Percentiles rank a stretch among this genome's conserved stretches.
Evolutionary conservation across 1,140 invertebrate genomes (phyloP).

Genomic region (Leguminivora glycinivorella): DNA sequence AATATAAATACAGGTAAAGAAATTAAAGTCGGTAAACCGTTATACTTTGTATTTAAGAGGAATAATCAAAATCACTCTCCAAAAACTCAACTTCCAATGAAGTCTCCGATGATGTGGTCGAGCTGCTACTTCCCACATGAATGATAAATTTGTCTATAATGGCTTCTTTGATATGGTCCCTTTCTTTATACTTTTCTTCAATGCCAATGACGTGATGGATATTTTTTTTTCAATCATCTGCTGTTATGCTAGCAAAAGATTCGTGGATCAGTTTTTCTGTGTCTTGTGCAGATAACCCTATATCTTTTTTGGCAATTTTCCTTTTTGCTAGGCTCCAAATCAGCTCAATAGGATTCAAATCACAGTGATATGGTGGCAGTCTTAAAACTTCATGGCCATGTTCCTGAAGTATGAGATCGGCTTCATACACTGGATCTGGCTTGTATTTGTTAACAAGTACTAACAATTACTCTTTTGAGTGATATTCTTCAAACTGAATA

Average conservation of each 20-base stretch:
- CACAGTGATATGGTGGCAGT: conserved; percentile 41
- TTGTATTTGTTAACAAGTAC: conserved; percentile 28
- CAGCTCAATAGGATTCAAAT: conserved; percentile 38
- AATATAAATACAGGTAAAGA: too few species aligned
- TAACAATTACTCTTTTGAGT: conserved; percentile 19
- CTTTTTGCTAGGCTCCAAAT: conserved; percentile 34
- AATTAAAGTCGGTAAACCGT: too few species aligned
- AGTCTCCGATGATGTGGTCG: neutral
- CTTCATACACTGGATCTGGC: conserved; percentile 27
- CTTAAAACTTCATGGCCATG: conserved; percentile 30
- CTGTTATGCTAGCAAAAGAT: conserved; percentile 3
- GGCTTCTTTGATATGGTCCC: conserved; percentile 3
- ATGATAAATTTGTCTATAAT: conserved; percentile 3
- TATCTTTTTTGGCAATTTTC: conserved; percentile 28
- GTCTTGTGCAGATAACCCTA: neutral
- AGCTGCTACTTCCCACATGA: conserved; percentile 1
- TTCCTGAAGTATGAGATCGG: conserved; percentile 14
- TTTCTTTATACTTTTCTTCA: conserved; percentile 4
- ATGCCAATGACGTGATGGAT: conserved; percentile 1
- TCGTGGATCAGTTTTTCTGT: conserved; percentile 2
- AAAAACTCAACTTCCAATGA: conserved; percentile 2
- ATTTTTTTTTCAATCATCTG: conserved; percentile 8
- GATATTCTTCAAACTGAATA: conserved; percentile 19
- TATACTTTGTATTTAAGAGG: neutral
- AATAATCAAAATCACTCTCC: conserved; percentile 12